Base-by-base conservation (phyloP, 2,888 invertebrate genomes). In the Quadroppia sp. region DNA sequence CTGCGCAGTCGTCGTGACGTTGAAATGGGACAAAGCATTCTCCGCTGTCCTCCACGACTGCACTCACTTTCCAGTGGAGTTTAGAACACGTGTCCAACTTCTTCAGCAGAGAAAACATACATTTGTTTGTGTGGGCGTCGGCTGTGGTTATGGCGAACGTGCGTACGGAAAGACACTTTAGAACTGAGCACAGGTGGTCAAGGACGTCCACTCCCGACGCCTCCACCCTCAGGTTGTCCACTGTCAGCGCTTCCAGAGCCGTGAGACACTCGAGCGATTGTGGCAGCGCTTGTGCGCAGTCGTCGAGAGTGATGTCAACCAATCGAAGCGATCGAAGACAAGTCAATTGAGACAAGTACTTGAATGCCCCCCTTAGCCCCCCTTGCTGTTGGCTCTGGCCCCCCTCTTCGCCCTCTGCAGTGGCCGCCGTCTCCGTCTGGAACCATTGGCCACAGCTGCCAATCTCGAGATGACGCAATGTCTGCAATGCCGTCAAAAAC, bases 371-470 rank as follows among this genome's bases (percentile, higher is more conserved):
- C 11, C 25, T 53, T 67, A 73, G 64, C 48, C 20, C 42, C 13
- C 9, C 36, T 9, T 45, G 15, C n/a, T 45, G 20, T 40, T 73
- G n/a, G 7, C 6, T 17, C n/a, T 53, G 9, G 9, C 15, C 70
- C 13, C 25, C 50, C 6, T 13, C 28, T 17, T 53, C 9, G 11
- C 15, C 45, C 13, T 53, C 50, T 9, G 20, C 17, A n/a, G 48
- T 48, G 25, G 25, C 28, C 56, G 25, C 59, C 17, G 20, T 7
- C 1, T n/a, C 28, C 2, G 30, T 30, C n/a, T 61, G 61, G 42
- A 71, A 71, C 76, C 76, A 76, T 61, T 48, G 70, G 13, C 20
- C 36, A 74, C 76, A 76, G 20, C 61, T 61, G 4, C 76, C 76
- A 40, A 76, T 67, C 48, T 75, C 74, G 11, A 76, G 45, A 25